phyloP scores from a whole-genome alignment of 2,888 invertebrate species.

The Sphaeridia pumilis region DNA sequence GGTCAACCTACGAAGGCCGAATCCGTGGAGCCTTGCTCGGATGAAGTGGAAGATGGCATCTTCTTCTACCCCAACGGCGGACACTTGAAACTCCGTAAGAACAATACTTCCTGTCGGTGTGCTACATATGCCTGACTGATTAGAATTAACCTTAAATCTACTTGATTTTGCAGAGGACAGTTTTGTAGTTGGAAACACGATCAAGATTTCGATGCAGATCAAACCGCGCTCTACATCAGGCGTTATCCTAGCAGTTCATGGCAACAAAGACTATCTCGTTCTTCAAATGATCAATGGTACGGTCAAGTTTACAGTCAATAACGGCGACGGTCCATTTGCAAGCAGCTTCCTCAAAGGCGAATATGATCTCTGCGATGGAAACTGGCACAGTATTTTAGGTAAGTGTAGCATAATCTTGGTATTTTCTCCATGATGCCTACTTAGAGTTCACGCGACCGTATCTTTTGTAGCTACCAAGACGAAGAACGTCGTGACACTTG shows the following conservation, averaged over 20 bases:
- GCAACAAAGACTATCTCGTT: slow-evolving; percentile 66
- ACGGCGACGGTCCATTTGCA: slow-evolving; percentile 65
- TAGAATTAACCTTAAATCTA: neutral
- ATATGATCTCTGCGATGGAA: slow-evolving; percentile 76
- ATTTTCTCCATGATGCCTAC: neutral
- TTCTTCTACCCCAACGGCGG: slow-evolving; percentile 74
- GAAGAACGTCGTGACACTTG: slow-evolving; percentile 77
- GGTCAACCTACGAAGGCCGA: slow-evolving; percentile 49
- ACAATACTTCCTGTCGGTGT: neutral
- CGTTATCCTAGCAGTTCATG: slow-evolving; percentile 73
- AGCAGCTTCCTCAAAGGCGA: slow-evolving; percentile 53
- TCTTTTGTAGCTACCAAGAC: slow-evolving; percentile 50
- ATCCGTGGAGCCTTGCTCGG: slow-evolving; percentile 65
- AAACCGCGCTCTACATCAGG: slow-evolving; percentile 75
- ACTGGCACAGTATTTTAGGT: slow-evolving; percentile 74
- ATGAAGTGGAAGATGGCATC: slow-evolving; percentile 63
- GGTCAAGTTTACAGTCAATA: slow-evolving; percentile 69
- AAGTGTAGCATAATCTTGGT: slow-evolving; percentile 14
- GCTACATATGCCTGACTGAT: neutral
- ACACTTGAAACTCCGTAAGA: slow-evolving; percentile 48
- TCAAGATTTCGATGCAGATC: slow-evolving; percentile 71
- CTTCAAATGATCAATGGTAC: slow-evolving; percentile 74
- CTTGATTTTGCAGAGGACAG: slow-evolving; percentile 48
- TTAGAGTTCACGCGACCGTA: neutral
- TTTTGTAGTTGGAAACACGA: slow-evolving; percentile 65